Conservation (phyloP, 1,140 invertebrate species). For the Drosophila yakuba region DNA sequence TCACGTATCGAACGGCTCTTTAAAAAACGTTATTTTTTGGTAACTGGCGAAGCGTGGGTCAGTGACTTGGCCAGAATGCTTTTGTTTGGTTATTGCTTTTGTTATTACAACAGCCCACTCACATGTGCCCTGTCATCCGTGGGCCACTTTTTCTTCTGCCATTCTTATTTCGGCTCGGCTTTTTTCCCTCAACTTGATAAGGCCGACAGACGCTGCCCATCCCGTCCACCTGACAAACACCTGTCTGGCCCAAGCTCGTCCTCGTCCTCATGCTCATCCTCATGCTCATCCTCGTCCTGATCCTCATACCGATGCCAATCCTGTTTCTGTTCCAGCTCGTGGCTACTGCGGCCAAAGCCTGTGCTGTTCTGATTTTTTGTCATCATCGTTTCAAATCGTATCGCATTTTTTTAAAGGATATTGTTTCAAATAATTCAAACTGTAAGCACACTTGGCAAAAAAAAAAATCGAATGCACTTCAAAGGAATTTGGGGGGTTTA, state of each 20-base stretch:
- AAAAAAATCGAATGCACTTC: background rate
- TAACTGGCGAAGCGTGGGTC: constrained; percentile 41
- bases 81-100: constrained; percentile 61
- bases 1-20: constrained; percentile 25
- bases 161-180: constrained; percentile 34
- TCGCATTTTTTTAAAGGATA: constrained; percentile 81
- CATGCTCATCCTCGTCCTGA: background rate
- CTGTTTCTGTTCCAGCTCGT: constrained; percentile 3
- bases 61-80: constrained; percentile 62
- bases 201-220: constrained; percentile 49
- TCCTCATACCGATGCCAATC: background rate
- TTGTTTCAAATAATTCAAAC: constrained; percentile 84
- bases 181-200: constrained; percentile 49
- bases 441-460: constrained; percentile 33
- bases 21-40: background rate
- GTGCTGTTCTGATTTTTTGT: constrained; percentile 69
- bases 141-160: constrained; percentile 58
- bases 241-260: constrained; percentile 63
- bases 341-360: constrained; percentile 22
- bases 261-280: background rate
- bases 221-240: constrained; percentile 64
- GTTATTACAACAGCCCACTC: constrained; percentile 54
- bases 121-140: constrained; percentile 1
- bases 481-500: background rate
- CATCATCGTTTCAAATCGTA: constrained; percentile 81